Evolutionary conservation across 37 sponge, comb jelly and placozoan species (phyloP).

Genomic region (Eunapius fragilis): DNA sequence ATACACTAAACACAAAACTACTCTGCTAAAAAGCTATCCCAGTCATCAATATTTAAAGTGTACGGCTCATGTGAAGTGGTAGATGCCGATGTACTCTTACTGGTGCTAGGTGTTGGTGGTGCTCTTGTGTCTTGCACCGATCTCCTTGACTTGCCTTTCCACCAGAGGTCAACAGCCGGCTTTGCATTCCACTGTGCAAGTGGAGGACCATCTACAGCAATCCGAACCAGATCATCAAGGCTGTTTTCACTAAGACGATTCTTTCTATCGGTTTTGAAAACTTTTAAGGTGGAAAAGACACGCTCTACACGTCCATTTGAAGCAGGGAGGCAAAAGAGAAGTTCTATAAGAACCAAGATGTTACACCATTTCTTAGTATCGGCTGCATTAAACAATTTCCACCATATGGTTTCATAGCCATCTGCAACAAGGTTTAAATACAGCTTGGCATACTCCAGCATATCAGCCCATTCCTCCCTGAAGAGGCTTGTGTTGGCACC

Average conservation of each 20-base stretch:
- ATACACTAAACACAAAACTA: too few relatives aligned
- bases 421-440: constrained; percentile 58
- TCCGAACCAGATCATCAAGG: constrained; percentile 46
- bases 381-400: constrained; percentile 66
- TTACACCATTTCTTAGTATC: constrained; percentile 45
- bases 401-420: constrained; percentile 46
- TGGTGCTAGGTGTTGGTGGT: too few relatives aligned
- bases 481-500: constrained; percentile 14
- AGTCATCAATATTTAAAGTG: too few relatives aligned
- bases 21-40: too few relatives aligned
- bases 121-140: too few relatives aligned
- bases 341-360: constrained; percentile 48
- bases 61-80: too few relatives aligned
- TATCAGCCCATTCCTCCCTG: constrained; percentile 70
- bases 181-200: too few relatives aligned
- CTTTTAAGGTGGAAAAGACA: constrained; percentile 56
- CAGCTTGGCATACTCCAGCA: constrained; percentile 52
- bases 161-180: too few relatives aligned
- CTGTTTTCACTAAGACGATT: constrained; percentile 19
- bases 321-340: constrained; percentile 54
- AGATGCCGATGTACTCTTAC: too few relatives aligned
- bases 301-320: constrained; percentile 67
- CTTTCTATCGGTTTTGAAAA: constrained; percentile 32
- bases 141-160: too few relatives aligned
- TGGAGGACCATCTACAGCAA: constrained; percentile 25